Conservation (phyloP, 2,888 invertebrate genomes). For the Latheticus oryzae region DNA sequence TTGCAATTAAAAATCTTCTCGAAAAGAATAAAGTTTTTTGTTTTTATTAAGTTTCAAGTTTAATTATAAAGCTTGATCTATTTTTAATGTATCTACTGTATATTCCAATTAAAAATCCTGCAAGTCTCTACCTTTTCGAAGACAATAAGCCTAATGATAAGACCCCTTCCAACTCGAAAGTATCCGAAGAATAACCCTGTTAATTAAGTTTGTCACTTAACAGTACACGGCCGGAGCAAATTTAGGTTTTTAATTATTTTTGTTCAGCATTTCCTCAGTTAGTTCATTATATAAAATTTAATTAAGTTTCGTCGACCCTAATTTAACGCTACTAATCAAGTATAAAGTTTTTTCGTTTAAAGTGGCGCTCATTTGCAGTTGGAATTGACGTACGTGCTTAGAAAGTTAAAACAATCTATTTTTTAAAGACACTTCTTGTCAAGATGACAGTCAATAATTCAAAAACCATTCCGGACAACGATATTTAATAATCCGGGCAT, state of each 20-base stretch:
- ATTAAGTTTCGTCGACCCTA: constrained; percentile 67
- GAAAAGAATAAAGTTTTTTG: no score
- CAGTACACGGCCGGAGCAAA: constrained; percentile 64
- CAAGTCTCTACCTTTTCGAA: constrained; percentile 12
- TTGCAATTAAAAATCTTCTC: constrained; percentile 11
- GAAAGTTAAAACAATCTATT: constrained; percentile 63
- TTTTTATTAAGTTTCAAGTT: no score
- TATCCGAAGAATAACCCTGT: constrained; percentile 64
- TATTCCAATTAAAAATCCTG: constrained; percentile 31
- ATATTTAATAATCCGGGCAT: constrained; percentile 60
- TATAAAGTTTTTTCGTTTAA: constrained; percentile 66
- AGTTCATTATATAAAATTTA: constrained; percentile 69
- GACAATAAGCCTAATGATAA: constrained; percentile 62
- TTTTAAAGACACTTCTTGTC: constrained; percentile 57
- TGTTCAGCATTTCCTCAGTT: constrained; percentile 68
- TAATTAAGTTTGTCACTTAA: constrained; percentile 68
- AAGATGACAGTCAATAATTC: constrained; percentile 9
- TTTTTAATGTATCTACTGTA: no score
- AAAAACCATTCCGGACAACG: constrained; percentile 31
- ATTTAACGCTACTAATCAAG: constrained; percentile 69
- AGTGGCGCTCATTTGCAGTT: constrained; percentile 62
- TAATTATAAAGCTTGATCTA: no score
- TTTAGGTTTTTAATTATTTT: constrained; percentile 69
- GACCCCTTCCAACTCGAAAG: constrained; percentile 59
- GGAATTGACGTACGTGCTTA: constrained; percentile 64